Evolutionary conservation across 2,113 vertebrate genomes (phyloP), one percentile per base, ranked within the genome.

Genomic region (Ochotona princeps): DNA sequence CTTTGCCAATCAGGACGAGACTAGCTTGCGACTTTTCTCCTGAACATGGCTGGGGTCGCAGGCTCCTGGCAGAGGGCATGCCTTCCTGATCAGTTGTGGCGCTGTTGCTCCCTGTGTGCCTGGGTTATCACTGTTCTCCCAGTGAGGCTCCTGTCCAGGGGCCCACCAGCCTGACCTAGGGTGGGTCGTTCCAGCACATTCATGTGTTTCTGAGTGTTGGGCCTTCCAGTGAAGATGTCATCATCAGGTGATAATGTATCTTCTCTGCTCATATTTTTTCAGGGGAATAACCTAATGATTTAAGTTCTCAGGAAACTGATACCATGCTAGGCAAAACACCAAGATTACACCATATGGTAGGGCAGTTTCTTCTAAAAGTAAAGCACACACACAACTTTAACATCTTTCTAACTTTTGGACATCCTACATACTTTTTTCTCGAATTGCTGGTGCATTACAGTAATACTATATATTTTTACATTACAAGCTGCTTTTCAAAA

Each of bases 21-120:
- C 89, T 92, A 63, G 67, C 81, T 92, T 79, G 92, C 79, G 96
- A 95, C 95, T 97, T 96, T 97, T 84, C 96, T 92, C 94, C 95
- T 97, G 93, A 92, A 96, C 92, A 91, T 98, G 95, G 97, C 97
- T 96, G 96, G 95, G 96, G 93, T 95, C 94, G 87, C 96, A 95
- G 97, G 93, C 96, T 87, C 96, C 96, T 94, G 92, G 96, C 54
- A 32, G 95, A 90, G 90, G 89, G 75, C 86, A 9, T 54, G 66
- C 89, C 84, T 67, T 95, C 92, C 88, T 97, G 97, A 79, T 75
- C 1, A 87, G n/a, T 96, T 95, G 28, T n/a, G 32, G 38, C 14
- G 44, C 1, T 63, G 17, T 47, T 72, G 44, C 44, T 21, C 47
- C 70, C 25, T 38, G 47, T 49, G 14, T 6, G 30, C 83, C 65